Conservation (phyloP, 2,888 invertebrate genomes). For the Drosophila mercatorum region DNA sequence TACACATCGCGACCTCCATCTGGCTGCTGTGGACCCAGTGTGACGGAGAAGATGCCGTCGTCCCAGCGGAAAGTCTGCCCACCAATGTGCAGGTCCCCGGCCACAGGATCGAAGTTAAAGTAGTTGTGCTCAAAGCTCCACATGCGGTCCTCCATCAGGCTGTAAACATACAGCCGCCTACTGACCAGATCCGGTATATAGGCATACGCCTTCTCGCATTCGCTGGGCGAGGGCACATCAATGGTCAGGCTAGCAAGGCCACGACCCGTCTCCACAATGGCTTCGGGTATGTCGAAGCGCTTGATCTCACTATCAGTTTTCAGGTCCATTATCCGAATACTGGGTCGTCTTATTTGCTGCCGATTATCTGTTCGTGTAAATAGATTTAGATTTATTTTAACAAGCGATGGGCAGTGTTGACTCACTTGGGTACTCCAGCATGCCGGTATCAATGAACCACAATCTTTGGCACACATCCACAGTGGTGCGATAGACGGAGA, state of each 20-base stretch:
- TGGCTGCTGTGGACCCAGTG: slow-evolving; percentile 86
- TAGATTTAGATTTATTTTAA: too few relatives aligned
- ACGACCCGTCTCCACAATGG: slow-evolving; percentile 84
- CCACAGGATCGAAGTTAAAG: slow-evolving; percentile 89
- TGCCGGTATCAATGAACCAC: slow-evolving; percentile 92
- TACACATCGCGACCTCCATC: slow-evolving; percentile 88
- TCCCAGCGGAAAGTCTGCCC: slow-evolving; percentile 91
- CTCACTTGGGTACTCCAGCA: slow-evolving; percentile 88
- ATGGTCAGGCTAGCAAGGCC: slow-evolving; percentile 89
- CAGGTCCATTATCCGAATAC: slow-evolving; percentile 89
- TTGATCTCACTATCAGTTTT: slow-evolving; percentile 87
- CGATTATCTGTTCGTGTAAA: slow-evolving; percentile 70
- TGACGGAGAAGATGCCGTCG: slow-evolving; percentile 91
- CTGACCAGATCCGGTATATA: slow-evolving; percentile 87
- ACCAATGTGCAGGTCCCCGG: slow-evolving; percentile 88
- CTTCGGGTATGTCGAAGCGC: slow-evolving; percentile 85
- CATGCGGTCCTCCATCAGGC: slow-evolving; percentile 85
- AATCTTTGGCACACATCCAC: slow-evolving; percentile 90
- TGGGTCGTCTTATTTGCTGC: slow-evolving; percentile 86
- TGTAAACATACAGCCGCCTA: slow-evolving; percentile 84
- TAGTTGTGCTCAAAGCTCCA: slow-evolving; percentile 91
- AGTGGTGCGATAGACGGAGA: slow-evolving; percentile 90
- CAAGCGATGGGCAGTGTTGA: not conserved
- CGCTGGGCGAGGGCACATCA: slow-evolving; percentile 86
- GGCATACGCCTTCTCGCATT: slow-evolving; percentile 88